Base-by-base conservation (phyloP, 2,113 vertebrate species). In the Pavo muticus region DNA sequence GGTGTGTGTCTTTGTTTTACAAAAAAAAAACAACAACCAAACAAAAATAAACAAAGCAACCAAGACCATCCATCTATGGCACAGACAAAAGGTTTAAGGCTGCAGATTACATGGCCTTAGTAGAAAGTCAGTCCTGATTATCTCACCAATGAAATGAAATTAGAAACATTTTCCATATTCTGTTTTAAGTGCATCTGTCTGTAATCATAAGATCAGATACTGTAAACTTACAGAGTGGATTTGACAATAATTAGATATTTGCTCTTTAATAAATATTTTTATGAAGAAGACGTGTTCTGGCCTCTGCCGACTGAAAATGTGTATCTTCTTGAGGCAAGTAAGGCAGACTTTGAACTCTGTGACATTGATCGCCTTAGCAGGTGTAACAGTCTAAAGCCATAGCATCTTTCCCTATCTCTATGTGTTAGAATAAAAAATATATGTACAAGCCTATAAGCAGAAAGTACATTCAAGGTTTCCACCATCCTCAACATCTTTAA, bases 201-300 rank as follows among this genome's bases (percentile, higher is more conserved):
- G 87, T 83, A 92, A 79, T 48, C 64, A 73, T 89, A 89, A 91
- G 54, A 79, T 92, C 74, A 80, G 89, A 85, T 63, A 71, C 35
- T 79, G 67, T 39, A 61, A 89, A 59, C 63, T 87, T 92, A 50
- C 32, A 44, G 23, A 95, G 84, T 80, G 94, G 82, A 71, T 87
- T 87, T 91, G 93, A 92, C 87, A 95, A 89, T 94, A 89, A 95
- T 92, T 93, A 90, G 84, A 80, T 94, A 87, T 91, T 71, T 80
- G 60, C 59, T 91, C 60, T 85, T 90, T 68, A 80, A 87, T 45
- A 85, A 56, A 60, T 63, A 67, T 16, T 89, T 92, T 73, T 74
- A 73, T 74, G 90, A 91, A 80, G 84, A 71, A 88, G 60, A 92
- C 6, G 1, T n/a, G 56, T 63, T 89, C 70, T 94, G 59, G 37